Conservation (phyloP, 2,797 vertebrate species). For the Myripristis jacobus region DNA sequence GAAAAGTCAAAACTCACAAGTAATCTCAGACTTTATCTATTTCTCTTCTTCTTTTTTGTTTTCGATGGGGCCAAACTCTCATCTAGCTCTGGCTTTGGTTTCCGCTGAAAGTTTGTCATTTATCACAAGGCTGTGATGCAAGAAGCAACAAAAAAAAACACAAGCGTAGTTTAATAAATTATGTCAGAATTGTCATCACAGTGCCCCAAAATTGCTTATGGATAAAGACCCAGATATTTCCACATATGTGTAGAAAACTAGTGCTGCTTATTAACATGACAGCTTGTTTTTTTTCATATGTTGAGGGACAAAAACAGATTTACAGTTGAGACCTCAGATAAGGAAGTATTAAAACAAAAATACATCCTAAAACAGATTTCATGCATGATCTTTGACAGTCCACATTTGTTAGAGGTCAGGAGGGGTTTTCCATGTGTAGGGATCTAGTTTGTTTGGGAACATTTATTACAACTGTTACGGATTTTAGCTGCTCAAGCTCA, state of each 20-base stretch:
- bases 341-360: neutral
- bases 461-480: neutral
- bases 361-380: neutral
- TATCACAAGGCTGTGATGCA: neutral
- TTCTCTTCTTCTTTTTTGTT: no score
- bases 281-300: conserved; percentile 22
- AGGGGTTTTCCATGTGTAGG: conserved; percentile 7
- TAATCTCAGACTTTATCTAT: conserved; percentile 6
- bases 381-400: neutral
- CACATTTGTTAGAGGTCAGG: neutral
- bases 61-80: neutral
- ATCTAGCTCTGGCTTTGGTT: conserved; percentile 4
- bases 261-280: conserved; percentile 18
- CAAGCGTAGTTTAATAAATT: neutral
- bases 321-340: neutral
- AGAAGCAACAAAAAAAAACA: neutral
- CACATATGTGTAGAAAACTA: conserved; percentile 1
- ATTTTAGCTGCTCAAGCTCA: conserved; percentile 1
- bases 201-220: conserved; percentile 37
- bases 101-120: neutral
- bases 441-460: conserved; percentile 13
- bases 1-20: conserved; percentile 41
- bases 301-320: neutral
- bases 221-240: conserved; percentile 16
- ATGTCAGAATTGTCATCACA: conserved; percentile 33